These are phyloP conservation scores for Pristionchus fissidentatus DNA, from an alignment of 2,888 invertebrate species.

Conservation along the genomic window DNA sequence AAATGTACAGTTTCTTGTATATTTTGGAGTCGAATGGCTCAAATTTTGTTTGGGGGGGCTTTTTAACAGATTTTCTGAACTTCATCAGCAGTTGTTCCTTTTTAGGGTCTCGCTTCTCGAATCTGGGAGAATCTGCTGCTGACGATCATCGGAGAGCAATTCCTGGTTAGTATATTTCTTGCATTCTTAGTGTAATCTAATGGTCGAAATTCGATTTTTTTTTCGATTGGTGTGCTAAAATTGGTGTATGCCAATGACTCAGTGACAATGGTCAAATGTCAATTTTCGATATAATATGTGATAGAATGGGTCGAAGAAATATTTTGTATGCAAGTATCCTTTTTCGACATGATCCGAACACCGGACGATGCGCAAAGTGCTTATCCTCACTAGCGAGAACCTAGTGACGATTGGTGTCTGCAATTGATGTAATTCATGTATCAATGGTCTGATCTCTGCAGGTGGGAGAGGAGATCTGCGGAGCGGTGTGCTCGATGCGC, in stretches of 20 bases:
- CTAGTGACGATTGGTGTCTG: too few species aligned
- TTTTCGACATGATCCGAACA: too few species aligned
- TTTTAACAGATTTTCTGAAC: neutral
- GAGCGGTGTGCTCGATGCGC: conserved; percentile 93
- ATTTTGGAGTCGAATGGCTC: too few species aligned
- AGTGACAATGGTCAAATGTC: too few species aligned
- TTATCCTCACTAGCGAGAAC: too few species aligned
- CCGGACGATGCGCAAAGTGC: too few species aligned
- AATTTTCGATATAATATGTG: too few species aligned
- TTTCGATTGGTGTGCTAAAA: neutral
- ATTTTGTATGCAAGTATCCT: too few species aligned
- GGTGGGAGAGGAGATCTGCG: conserved; percentile 90
- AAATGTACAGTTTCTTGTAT: neutral
- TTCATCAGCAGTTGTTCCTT: neutral
- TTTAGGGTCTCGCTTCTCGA: conserved; percentile 89
- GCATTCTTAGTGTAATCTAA: neutral
- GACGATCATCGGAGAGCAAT: conserved; percentile 88
- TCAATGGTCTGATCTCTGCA: conserved; percentile 82
- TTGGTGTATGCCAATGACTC: too few species aligned
- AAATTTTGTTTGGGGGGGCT: too few species aligned
- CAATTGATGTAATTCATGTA: too few species aligned
- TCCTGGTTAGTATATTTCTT: conserved; percentile 48
- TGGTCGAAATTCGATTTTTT: neutral
- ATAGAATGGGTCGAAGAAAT: too few species aligned
- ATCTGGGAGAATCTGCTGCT: conserved; percentile 99